phyloP scores from a whole-genome alignment of 2,888 invertebrate genomes.

The Platycheirus rosarum region DNA sequence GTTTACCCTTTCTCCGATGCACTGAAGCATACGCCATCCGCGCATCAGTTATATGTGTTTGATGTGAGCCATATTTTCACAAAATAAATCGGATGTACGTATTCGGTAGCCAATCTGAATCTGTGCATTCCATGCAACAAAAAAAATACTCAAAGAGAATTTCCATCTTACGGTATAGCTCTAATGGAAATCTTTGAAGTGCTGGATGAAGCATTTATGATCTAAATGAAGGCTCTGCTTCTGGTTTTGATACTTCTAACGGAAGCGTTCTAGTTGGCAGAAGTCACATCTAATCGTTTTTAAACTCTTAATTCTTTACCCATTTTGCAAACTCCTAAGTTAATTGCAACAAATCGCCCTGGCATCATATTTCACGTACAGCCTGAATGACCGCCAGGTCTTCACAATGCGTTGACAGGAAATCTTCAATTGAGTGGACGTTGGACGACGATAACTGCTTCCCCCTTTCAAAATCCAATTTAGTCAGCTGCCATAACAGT shows the following conservation, averaged over 20 bases:
- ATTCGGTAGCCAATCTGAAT: too few relatives aligned
- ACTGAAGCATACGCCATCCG: background rate
- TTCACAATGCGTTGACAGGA: constrained; percentile 62
- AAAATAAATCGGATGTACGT: constrained; percentile 52
- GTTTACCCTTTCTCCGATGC: constrained; percentile 31
- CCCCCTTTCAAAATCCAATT: constrained; percentile 62
- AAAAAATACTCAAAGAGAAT: too few relatives aligned
- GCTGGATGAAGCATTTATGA: constrained; percentile 53
- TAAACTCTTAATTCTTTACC: too few relatives aligned
- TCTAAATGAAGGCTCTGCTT: too few relatives aligned
- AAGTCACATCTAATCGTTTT: too few relatives aligned
- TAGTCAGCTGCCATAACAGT: constrained; percentile 68
- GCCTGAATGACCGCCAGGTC: constrained; percentile 48
- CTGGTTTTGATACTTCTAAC: constrained; percentile 15
- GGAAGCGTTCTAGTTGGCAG: background rate
- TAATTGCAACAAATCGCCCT: constrained; percentile 67
- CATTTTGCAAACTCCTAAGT: too few relatives aligned
- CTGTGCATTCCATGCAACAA: too few relatives aligned
- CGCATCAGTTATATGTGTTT: constrained; percentile 42
- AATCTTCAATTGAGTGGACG: constrained; percentile 69
- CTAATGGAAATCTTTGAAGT: too few relatives aligned
- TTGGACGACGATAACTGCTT: constrained; percentile 34
- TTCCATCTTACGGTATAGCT: too few relatives aligned
- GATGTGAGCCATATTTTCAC: constrained; percentile 46
- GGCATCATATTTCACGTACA: constrained; percentile 51